phyloP scores from a whole-genome alignment of 2,113 vertebrate species.

The Hystrix cristata region DNA sequence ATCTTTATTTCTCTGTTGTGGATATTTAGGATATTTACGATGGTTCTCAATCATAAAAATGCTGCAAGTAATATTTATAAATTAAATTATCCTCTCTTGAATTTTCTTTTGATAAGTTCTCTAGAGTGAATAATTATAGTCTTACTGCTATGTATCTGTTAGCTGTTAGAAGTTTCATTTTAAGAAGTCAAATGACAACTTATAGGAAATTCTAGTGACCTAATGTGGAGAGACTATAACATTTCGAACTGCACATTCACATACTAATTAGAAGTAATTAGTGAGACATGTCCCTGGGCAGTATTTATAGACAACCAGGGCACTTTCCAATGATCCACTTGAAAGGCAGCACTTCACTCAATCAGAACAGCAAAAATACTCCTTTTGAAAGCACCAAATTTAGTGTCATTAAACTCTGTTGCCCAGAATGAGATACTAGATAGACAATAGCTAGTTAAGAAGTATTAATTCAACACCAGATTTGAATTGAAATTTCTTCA shows the following conservation, averaged over 20 bases:
- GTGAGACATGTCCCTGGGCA: neutral
- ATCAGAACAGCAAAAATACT: neutral
- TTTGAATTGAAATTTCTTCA: neutral
- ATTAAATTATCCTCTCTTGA: slow-evolving; percentile 36
- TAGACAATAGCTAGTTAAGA: neutral
- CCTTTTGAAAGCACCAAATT: neutral
- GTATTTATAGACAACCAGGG: neutral
- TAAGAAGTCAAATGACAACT: neutral
- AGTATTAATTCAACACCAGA: neutral
- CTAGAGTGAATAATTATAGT: neutral
- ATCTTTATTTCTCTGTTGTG: neutral
- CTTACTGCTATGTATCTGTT: neutral
- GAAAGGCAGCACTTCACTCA: neutral
- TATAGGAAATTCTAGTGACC: neutral
- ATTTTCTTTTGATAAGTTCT: neutral
- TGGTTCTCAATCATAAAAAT: neutral
- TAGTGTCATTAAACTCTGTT: neutral
- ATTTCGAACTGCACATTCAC: neutral
- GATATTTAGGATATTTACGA: slow-evolving; percentile 30
- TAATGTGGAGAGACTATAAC: neutral
- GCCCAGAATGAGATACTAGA: neutral
- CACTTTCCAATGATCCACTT: neutral
- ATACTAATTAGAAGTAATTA: neutral
- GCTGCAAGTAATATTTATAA: slow-evolving; percentile 9
- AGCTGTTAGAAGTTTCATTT: neutral